Percentiles rank a stretch among this genome's conserved stretches.
These are phyloP conservation scores for Andrena hattorfiana DNA, from an alignment of 2,888 invertebrate species.

Conservation along the genomic window DNA sequence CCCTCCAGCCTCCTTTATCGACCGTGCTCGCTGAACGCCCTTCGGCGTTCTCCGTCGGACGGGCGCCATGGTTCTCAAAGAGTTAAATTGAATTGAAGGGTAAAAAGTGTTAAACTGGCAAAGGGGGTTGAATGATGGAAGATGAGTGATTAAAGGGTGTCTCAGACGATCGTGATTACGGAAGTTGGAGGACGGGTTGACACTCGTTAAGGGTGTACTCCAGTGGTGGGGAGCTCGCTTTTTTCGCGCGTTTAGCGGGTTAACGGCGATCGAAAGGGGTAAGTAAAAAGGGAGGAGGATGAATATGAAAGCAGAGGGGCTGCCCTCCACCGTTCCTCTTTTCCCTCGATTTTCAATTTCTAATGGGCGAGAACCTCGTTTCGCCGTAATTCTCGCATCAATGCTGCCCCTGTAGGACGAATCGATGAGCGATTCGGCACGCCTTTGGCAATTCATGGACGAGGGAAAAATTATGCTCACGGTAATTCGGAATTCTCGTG, in stretches of 20 bases:
- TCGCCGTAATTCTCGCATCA: slow-evolving; percentile 15
- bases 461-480: background rate
- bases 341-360: slow-evolving; percentile 42
- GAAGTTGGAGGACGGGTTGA: slow-evolving; percentile 18
- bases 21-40: too few relatives aligned
- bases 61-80: too few relatives aligned
- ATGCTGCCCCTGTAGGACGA: slow-evolving; percentile 4
- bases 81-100: too few relatives aligned
- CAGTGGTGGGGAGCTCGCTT: slow-evolving; percentile 11
- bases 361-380: slow-evolving; percentile 29
- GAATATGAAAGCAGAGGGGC: slow-evolving; percentile 17
- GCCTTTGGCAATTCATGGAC: slow-evolving; percentile 15
- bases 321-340: background rate
- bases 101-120: too few relatives aligned
- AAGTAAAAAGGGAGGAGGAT: slow-evolving; percentile 1
- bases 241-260: slow-evolving; percentile 26
- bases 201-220: background rate
- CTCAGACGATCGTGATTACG: slow-evolving; percentile 22
- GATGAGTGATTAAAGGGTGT: background rate
- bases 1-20: too few relatives aligned
- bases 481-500: too few relatives aligned
- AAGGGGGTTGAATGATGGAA: too few relatives aligned
- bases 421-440: slow-evolving; percentile 20
- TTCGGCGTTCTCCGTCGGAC: too few relatives aligned
- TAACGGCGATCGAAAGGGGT: slow-evolving; percentile 29